Base-by-base conservation (phyloP, 1,140 invertebrate species). In the Cryptotermes secundus region DNA sequence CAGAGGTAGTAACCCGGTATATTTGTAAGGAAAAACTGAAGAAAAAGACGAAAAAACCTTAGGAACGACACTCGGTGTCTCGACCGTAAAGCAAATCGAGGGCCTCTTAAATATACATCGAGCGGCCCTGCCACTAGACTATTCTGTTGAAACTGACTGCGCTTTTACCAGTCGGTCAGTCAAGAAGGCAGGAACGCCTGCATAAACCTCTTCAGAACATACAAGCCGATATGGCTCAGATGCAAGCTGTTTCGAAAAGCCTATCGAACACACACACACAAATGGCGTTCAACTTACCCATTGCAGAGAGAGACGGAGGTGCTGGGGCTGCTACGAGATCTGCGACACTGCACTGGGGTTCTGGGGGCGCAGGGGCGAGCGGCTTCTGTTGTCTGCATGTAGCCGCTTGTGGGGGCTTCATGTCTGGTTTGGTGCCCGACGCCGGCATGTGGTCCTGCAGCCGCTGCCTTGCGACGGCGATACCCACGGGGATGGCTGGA, bases 391-490 rank as follows among this genome's bases (percentile, higher is more conserved):
- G 59, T 31, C 59, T 72, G n/a, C 59, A 72, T 34, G 65, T 3
- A 36, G 59, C 14, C 0, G 65, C 72, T 24, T 26, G 49, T 14
- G 65, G 26, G 22, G 38, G 36, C 81, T 45, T 45, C 38, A 22
- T n/a, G n/a, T 45, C 38, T 3, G 36, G 42, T n/a, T 45, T 45
- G 19, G 26, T 31, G 12, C 24, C 81, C 42, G 81, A 19, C 81
- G 81, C 0, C 81, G 81, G 36, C n/a, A 34, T 6, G 81, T 42
- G 38, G 42, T 36, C 35, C 84, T 53, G 80, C 38, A 82, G n/a
- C n/a, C 84, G 34, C 84, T 84, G 84, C 31, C 84, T 42, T 12
- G 84, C 84, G 45, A 84, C 84, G 1, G 84, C 84, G 49, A 84
- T 84, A 34, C 84, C 84, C 80, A 84, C 84, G 0, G 84, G 84